Evolutionary conservation across 2,888 invertebrate genomes (phyloP).

Genomic region (Deilephila porcellus): DNA sequence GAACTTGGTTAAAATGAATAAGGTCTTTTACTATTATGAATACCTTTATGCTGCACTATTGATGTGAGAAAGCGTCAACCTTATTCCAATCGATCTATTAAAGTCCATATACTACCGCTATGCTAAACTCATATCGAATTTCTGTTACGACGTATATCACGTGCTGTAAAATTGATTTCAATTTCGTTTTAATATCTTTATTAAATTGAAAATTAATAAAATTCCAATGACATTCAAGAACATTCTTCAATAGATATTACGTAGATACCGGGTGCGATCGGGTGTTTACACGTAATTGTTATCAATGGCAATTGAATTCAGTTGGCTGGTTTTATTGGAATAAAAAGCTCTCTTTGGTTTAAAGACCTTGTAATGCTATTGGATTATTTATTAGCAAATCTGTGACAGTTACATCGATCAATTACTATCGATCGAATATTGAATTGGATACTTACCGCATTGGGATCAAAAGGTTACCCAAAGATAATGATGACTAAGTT

Average conservation of each 20-base stretch:
- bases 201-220: neutral
- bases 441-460: too few species aligned
- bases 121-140: too few species aligned
- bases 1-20: too few species aligned
- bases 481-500: too few species aligned
- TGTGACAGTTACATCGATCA: too few species aligned
- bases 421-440: too few species aligned
- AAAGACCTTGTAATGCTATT: neutral
- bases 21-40: neutral
- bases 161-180: too few species aligned
- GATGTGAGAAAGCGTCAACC: neutral
- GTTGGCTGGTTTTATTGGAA: neutral
- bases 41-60: neutral
- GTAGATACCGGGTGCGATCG: neutral
- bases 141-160: too few species aligned
- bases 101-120: too few species aligned
- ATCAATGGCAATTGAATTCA: neutral
- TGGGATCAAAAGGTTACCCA: too few species aligned
- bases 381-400: neutral
- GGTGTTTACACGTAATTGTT: constrained; percentile 3
- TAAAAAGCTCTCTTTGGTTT: neutral
- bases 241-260: neutral
- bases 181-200: too few species aligned
- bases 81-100: too few species aligned
- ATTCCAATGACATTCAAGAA: neutral